Evolutionary conservation across 2,888 invertebrate species (phyloP), one percentile per base, ranked within the genome.

Genomic region (Limnephilus auricula): DNA sequence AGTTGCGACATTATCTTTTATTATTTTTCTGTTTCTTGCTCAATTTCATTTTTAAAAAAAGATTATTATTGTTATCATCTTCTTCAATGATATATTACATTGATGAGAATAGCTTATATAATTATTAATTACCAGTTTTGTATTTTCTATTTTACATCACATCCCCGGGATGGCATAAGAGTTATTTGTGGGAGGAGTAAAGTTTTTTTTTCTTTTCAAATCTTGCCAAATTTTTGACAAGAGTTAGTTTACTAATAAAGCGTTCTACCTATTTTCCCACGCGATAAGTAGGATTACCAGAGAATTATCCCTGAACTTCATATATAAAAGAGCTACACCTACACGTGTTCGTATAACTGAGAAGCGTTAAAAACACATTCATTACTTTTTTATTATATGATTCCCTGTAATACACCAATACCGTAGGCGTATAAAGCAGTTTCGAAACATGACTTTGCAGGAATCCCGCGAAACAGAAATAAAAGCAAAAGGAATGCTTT

Each of bases 401-500:
- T 65, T 65, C 65, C 65, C 65, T 65, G 65, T 65, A 65, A 25
- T 9, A 65, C 65, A 65, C 65, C 65, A 85, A 85, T 85, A 37
- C 37, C 3, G 37, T 15, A 30, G 84, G 84, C 40, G 37, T 40
- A 85, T 85, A 85, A 85, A 85, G 84, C 40, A 37, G 84, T 86
- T 86, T 50, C 65, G 18, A 65, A 86, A 30, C 50, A 86, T 86
- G 86, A 86, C 86, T 86, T 65, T 34, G 86, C 50, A 65, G 50
- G 50, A 86, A 86, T 50, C 50, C 86, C 45, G 86, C 37, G 86
- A 30, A 30, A 15, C 15, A 50, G 40, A 85, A 86, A 86, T 65
- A 65, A 45, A 86, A 86, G 86, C 86, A 86, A 86, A 50, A 32
- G 86, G 65, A 86, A 86, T 32, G 86, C 86, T 86, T 86, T 86